Base-by-base conservation (phyloP, 1,140 invertebrate species). In the Phenacoccus solenopsis region DNA sequence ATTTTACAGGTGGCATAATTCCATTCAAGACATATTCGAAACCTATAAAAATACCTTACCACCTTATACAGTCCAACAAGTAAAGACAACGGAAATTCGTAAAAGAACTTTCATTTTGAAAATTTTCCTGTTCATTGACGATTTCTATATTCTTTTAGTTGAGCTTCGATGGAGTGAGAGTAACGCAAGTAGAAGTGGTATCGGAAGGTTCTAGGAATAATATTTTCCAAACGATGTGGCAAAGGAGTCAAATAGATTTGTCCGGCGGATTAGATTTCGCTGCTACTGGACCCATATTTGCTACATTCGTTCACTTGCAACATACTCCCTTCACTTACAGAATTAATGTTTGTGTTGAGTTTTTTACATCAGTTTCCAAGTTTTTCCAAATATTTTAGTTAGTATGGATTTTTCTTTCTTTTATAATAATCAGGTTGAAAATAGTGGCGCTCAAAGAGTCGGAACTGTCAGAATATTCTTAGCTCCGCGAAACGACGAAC, bases 1-100 rank as follows among this genome's bases (percentile, higher is more conserved):
- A 7, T 93, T 94, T 79, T 94, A 92, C 78, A 85, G 88, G 75
- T 91, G 87, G 87, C 91, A 93, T 74, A 85, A 87, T 5, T 88
- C 86, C 74, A 81, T 93, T 24, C 89, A 94, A 74, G 84, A 90
- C 69, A 80, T 93, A 2, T 93, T 93, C 81, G 81, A 85, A 71
- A 82, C 88, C 74, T 86, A 89, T 77, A 93, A 93, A 78, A 82
- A 81, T 30, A 86, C 85, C 9, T 77, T 91, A 24, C 78, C 84
- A 1, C 78, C 83, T 67, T 90, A 90, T 73, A 83, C 79, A 0
- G 74, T 75, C 12, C 79, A 84, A 70, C 81, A 85, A 77, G 84
- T 85, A 75, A 74, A n/a, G n/a, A n/a, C n/a, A n/a, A n/a, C n/a
- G n/a, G 59, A 64, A 64, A 3, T 20, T 24, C 25, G 9, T 64